These are phyloP conservation scores for Stigmatopora nigra DNA, from an alignment of 2,113 vertebrate species.

Conservation along the genomic window DNA sequence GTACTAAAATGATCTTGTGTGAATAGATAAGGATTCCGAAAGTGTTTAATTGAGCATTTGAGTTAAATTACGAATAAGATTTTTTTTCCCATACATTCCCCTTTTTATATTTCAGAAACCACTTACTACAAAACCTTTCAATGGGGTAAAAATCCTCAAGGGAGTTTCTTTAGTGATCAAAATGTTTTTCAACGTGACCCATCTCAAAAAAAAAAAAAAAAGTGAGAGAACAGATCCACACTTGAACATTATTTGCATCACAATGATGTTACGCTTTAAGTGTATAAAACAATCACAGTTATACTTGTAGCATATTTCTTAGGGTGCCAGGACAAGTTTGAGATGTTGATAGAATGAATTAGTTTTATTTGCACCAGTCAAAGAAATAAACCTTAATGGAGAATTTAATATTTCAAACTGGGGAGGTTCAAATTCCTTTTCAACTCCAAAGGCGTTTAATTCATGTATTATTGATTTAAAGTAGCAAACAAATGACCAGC, in stretches of 20 bases:
- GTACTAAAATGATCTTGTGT: background rate
- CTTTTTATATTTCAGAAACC: background rate
- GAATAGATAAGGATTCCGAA: background rate
- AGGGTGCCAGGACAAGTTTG: background rate
- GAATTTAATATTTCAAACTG: background rate
- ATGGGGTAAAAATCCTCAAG: background rate
- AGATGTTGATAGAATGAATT: conserved; percentile 19
- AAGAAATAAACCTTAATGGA: conserved; percentile 30
- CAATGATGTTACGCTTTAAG: conserved; percentile 10
- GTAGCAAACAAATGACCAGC: conserved; percentile 37
- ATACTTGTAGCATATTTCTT: conserved; percentile 11
- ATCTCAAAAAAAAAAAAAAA: background rate
- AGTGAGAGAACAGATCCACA: conserved; percentile 4
- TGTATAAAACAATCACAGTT: conserved; percentile 8
- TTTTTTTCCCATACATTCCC: no score
- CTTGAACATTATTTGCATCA: conserved; percentile 16
- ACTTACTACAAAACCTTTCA: background rate
- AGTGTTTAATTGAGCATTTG: background rate
- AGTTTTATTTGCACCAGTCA: conserved; percentile 58
- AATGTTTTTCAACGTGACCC: conserved; percentile 4
- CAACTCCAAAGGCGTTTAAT: conserved; percentile 4
- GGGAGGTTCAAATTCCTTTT: background rate
- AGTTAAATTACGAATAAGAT: background rate
- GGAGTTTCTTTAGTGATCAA: background rate
- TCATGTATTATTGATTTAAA: conserved; percentile 7